Evolutionary conservation across 2,113 vertebrate genomes (phyloP).

Genomic region (Litocranius walleri): DNA sequence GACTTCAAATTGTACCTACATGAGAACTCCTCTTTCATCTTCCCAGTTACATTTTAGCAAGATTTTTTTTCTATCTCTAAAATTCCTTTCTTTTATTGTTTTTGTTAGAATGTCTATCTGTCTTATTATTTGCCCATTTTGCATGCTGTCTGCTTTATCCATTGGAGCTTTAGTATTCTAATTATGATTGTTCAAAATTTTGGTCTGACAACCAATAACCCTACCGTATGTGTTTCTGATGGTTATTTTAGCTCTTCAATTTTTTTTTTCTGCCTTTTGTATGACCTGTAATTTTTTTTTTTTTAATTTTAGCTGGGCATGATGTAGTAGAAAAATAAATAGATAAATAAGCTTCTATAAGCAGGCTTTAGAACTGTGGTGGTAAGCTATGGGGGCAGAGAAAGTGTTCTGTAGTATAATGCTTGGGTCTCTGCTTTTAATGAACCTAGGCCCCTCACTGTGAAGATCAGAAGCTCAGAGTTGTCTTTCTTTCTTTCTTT

Average conservation of each 20-base stretch:
- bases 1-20: background rate
- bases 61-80: background rate
- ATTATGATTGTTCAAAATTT: background rate
- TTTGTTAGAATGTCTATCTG: background rate
- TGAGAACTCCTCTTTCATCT: background rate
- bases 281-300: background rate
- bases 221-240: background rate
- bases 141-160: background rate
- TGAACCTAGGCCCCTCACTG: background rate
- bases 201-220: background rate
- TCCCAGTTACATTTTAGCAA: background rate
- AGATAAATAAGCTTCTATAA: background rate
- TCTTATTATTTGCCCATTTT: background rate
- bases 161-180: background rate
- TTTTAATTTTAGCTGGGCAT: background rate
- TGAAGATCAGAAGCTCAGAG: background rate
- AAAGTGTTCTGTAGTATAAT: background rate
- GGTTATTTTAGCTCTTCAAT: background rate
- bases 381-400: background rate
- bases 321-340: background rate
- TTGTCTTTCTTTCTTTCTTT: background rate
- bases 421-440: background rate
- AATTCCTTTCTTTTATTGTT: background rate
- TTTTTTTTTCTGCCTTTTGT: background rate
- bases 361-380: background rate